phyloP scores from a whole-genome alignment of 2,113 vertebrate species.

The Channa maculata region DNA sequence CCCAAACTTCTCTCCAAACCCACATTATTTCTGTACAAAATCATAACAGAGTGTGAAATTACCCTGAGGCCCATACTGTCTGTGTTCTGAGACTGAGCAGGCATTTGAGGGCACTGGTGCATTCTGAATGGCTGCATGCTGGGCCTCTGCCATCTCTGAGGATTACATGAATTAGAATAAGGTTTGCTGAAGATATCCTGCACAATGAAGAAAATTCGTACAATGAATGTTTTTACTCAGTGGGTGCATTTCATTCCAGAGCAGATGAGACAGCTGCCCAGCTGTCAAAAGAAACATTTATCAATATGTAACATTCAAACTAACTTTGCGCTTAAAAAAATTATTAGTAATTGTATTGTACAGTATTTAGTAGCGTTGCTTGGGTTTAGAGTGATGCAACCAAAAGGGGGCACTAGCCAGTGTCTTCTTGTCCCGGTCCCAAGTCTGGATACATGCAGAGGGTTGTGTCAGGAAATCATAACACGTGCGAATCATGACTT shows the following conservation, averaged over 20 bases:
- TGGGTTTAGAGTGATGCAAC: too few species aligned
- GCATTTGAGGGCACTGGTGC: slow-evolving; percentile 68
- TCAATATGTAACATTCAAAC: slow-evolving; percentile 9
- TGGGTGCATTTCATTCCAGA: slow-evolving; percentile 41
- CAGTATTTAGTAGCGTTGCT: too few species aligned
- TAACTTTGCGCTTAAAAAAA: neutral
- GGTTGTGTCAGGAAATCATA: too few species aligned
- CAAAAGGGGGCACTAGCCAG: too few species aligned
- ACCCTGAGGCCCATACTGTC: slow-evolving; percentile 68
- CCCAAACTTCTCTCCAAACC: slow-evolving; percentile 50
- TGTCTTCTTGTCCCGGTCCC: too few species aligned
- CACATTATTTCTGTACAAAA: slow-evolving; percentile 69
- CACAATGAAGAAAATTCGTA: slow-evolving; percentile 58
- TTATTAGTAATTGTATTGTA: neutral
- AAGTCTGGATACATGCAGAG: too few species aligned
- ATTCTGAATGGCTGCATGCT: slow-evolving; percentile 66
- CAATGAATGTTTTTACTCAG: slow-evolving; percentile 62
- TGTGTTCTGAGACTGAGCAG: slow-evolving; percentile 69
- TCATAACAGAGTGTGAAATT: slow-evolving; percentile 80
- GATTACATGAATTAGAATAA: slow-evolving; percentile 73
- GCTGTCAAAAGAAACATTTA: slow-evolving; percentile 28
- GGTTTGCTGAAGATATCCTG: slow-evolving; percentile 65
- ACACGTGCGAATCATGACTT: too few species aligned
- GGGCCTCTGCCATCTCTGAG: slow-evolving; percentile 65
- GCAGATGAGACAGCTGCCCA: slow-evolving; percentile 16